Evolutionary conservation across 2,888 invertebrate species (phyloP).

Genomic region (Doris montereyensis): DNA sequence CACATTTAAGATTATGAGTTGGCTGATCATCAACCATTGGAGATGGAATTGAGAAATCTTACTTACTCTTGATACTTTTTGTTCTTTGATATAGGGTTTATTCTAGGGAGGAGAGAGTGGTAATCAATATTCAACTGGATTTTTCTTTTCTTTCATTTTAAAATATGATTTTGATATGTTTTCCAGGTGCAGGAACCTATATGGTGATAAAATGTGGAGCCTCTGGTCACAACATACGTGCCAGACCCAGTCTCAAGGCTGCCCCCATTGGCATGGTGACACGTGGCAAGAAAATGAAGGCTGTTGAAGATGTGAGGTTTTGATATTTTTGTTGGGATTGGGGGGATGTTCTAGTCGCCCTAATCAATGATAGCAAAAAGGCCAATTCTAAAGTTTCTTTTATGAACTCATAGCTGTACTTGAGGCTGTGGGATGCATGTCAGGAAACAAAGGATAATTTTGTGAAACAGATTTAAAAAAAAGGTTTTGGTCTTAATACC

Average conservation of each 20-base stretch:
- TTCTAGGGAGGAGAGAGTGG: too few relatives aligned
- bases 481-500: too few relatives aligned
- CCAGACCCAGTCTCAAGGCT: constrained; percentile 80
- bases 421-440: not conserved
- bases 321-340: not conserved
- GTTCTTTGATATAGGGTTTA: too few relatives aligned
- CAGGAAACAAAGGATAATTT: too few relatives aligned
- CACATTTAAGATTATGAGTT: too few relatives aligned
- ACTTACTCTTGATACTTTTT: too few relatives aligned
- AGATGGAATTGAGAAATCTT: too few relatives aligned
- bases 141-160: too few relatives aligned
- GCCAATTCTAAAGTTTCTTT: not conserved
- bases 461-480: too few relatives aligned
- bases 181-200: constrained; percentile 74
- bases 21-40: too few relatives aligned
- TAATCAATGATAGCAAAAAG: not conserved
- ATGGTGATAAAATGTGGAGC: constrained; percentile 84
- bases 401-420: not conserved
- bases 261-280: constrained; percentile 82
- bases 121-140: too few relatives aligned
- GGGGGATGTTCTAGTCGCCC: not conserved
- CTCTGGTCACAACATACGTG: constrained; percentile 83
- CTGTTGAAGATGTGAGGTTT: constrained; percentile 78
- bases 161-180: too few relatives aligned
- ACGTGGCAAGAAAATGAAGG: constrained; percentile 79